Percentiles rank a stretch among this genome's conserved stretches.
Evolutionary conservation across 2,113 vertebrate genomes (phyloP).

Genomic region (Galemys pyrenaicus): DNA sequence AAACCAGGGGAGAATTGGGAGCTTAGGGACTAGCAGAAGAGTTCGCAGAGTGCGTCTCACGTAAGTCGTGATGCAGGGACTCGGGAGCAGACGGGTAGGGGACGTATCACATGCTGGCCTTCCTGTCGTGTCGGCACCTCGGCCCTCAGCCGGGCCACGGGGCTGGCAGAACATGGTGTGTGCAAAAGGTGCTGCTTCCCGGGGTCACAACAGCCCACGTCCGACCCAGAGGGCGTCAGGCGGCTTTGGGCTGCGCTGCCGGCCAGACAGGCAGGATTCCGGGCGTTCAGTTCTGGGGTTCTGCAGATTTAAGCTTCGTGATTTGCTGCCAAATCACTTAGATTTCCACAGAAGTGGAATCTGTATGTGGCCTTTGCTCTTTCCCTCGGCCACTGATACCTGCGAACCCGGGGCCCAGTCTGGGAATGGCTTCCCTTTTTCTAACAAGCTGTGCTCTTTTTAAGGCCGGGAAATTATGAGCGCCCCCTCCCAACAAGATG

Average conservation of each 20-base stretch:
- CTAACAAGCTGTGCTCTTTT: background rate
- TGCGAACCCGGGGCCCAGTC: background rate
- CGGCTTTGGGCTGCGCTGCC: background rate
- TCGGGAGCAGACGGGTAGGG: too few species aligned
- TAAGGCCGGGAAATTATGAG: constrained; percentile 4
- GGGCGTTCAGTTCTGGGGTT: background rate
- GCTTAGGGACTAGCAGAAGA: background rate
- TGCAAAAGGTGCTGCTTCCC: background rate
- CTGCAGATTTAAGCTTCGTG: background rate
- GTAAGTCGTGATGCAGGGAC: too few species aligned
- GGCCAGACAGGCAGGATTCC: background rate
- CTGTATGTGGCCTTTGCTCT: background rate
- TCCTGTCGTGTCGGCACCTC: too few species aligned
- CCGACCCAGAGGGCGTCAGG: background rate
- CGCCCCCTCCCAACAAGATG: background rate
- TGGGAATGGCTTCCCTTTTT: background rate
- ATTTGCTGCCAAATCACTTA: constrained; percentile 11
- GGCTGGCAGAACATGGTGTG: background rate
- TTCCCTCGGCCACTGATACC: background rate
- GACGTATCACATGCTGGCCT: too few species aligned
- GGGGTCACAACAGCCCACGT: background rate
- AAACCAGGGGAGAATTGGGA: background rate
- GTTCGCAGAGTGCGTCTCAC: background rate
- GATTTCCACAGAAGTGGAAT: background rate
- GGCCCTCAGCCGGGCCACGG: background rate